These are phyloP conservation scores for Drosophila nasuta DNA, from an alignment of 1,140 invertebrate genomes.

Conservation along the genomic window DNA sequence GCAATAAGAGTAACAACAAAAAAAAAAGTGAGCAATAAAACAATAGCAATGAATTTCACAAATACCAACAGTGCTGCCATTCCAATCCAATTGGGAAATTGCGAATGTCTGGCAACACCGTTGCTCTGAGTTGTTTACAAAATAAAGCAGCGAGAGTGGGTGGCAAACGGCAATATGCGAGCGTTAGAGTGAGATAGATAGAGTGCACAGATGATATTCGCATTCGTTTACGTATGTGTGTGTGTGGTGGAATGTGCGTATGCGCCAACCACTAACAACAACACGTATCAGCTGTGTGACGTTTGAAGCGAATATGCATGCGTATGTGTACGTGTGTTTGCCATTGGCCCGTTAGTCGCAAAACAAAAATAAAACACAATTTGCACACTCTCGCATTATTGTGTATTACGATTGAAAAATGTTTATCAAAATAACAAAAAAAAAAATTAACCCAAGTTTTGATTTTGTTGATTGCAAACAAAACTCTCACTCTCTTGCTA, in stretches of 20 bases:
- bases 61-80: constrained; percentile 68
- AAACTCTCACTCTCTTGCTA: constrained; percentile 45
- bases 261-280: constrained; percentile 60
- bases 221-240: not conserved
- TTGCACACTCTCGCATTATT: constrained; percentile 9
- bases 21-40: constrained; percentile 39
- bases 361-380: constrained; percentile 46
- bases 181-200: constrained; percentile 31
- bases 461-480: constrained; percentile 15
- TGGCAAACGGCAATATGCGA: constrained; percentile 24
- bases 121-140: constrained; percentile 72
- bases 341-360: constrained; percentile 52
- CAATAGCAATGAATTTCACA: constrained; percentile 65
- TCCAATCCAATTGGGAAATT: constrained; percentile 51
- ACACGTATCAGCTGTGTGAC: constrained; percentile 60
- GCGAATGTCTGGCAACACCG: constrained; percentile 61
- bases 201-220: constrained; percentile 39
- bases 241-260: constrained; percentile 33
- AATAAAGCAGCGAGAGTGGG: constrained; percentile 55
- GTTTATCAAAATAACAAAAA: not conserved
- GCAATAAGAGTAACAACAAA: constrained; percentile 29
- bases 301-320: constrained; percentile 44
- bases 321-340: constrained; percentile 31
- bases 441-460: not conserved
- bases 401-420: constrained; percentile 27